Percentiles rank a stretch among this genome's conserved stretches.
phyloP scores from a whole-genome alignment of 2,113 vertebrate species.

The Myocastor coypus region DNA sequence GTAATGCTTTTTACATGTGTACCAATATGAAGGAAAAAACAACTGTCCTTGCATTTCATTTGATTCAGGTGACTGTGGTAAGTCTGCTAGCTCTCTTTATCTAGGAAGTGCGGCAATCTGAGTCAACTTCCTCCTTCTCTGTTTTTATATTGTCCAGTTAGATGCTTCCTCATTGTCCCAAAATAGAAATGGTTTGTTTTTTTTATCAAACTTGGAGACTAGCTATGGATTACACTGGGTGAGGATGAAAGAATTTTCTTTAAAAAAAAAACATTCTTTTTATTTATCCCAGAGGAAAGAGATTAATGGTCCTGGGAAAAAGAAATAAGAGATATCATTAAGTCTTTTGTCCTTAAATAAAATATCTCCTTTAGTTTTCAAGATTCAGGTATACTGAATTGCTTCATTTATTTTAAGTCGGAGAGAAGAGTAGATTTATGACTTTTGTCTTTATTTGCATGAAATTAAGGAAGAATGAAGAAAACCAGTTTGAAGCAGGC shows the following conservation, averaged over 20 bases:
- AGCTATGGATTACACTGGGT: not conserved
- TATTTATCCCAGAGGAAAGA: slow-evolving; percentile 41
- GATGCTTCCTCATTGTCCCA: slow-evolving; percentile 68
- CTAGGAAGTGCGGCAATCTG: slow-evolving; percentile 60
- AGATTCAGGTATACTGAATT: not conserved
- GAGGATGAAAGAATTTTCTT: slow-evolving; percentile 3
- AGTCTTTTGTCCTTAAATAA: slow-evolving; percentile 31
- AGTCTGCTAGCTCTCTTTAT: not conserved
- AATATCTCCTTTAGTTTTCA: not conserved
- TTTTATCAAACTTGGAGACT: slow-evolving; percentile 66
- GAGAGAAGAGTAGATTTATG: not conserved
- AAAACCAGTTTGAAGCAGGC: not conserved
- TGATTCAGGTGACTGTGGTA: slow-evolving; percentile 3
- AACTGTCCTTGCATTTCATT: not conserved
- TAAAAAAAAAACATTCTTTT: slow-evolving; percentile 29
- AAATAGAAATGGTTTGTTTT: slow-evolving; percentile 80
- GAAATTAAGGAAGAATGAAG: slow-evolving; percentile 23
- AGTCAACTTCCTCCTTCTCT: slow-evolving; percentile 48
- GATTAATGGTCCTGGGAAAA: not conserved
- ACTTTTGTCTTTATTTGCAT: slow-evolving; percentile 7
- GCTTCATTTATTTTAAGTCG: slow-evolving; percentile 51
- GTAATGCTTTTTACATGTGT: slow-evolving; percentile 53
- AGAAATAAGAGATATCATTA: slow-evolving; percentile 17
- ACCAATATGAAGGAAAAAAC: not conserved
- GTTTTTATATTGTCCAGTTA: slow-evolving; percentile 51